Evolutionary conservation across 64 coral and sea anemone genomes (phyloP), one percentile per base, ranked within the genome.

Genomic region (Porites lutea): DNA sequence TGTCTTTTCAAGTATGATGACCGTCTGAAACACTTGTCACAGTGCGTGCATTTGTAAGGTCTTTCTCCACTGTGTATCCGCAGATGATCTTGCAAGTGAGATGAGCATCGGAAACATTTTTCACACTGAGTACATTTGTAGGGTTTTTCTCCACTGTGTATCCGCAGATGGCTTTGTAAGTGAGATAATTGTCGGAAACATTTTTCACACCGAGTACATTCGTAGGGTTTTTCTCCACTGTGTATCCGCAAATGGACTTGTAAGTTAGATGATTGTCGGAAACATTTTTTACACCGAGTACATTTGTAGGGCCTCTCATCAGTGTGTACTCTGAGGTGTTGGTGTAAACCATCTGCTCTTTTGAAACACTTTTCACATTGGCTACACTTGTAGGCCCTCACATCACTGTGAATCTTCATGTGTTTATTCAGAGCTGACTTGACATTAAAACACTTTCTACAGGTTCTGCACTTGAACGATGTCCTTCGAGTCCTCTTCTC

Each of bases 301-400:
- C 85, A 88, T 52, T 88, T 88, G 85, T 88, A 88, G 8, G 85
- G 85, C 69, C 73, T 88, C 53, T 88, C 85, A 2, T 67, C 85
- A 19, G 63, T 88, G 49, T 88, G 85, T 19, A 69, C 72, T 15
- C 62, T 52, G 14, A 87, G 43, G 77, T 92, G 90, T 3, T 53
- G 43, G 13, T 43, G 61, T 55, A 78, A 59, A 65, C 21, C 21
- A 14, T 14, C 12, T 44, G 48, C 15, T 14, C n/a, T 37, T 14
- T 15, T 44, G 60, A 82, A 82, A 52, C 13, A 52, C 21, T 58
- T 82, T 19, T 12, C 49, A 59, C 79, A 82, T 59, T 61, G 52
- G 16, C 10, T 43, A 82, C 55, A 82, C 61, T 82, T 57, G 6
- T 61, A 82, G 13, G 79, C 53, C 53, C 61, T 82, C 53, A 18